Evolutionary conservation across 2,888 invertebrate species (phyloP), one percentile per base, ranked within the genome.

Genomic region (Glyphotaelius pellucidus): DNA sequence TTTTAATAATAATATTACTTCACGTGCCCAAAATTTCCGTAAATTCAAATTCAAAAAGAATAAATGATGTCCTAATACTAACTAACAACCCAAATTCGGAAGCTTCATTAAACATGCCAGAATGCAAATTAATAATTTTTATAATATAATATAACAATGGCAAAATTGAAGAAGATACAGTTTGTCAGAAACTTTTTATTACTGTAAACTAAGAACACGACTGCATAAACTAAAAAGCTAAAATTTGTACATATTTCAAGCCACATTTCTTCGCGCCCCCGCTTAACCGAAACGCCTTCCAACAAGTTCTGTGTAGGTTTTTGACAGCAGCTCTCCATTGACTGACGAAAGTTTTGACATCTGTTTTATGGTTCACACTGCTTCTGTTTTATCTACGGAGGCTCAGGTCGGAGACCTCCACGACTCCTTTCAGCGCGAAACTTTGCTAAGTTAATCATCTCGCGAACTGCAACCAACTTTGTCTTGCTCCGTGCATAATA

Each of bases 291-390:
- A 32, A 32, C 83, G 25, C 11, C 32, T 83, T 19, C 32, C 35
- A 35, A 35, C 14, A 47, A 86, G 86, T 86, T 86, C 3, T 30
- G 86, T 30, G 2, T 42, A 25, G 42, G 86, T 14, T 42, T 86
- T 30, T 47, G 86, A 47, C 86, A 86, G 86, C n/a, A 86, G 30
- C 47, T 42, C 85, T 85, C 47, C 47, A 47, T 86, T 88, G 88
- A 88, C 88, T 67, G 80, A 89, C 31, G 30, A 89, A 89, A 89
- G 88, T 88, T 89, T 80, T 80, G 90, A 90, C 80, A 31, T 90
- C 80, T 90, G 81, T 90, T 90, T 90, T 81, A 47, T 42, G 42
- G 80, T 80, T n/a, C 42, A 32, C 67, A 67, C 67, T 25, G n/a
- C 47, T 90, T 80, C 90, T 32, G 42, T 31, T 47, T 80, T 90